Evolutionary conservation across 2,888 invertebrate genomes (phyloP).

Genomic region (Pelosia muscerda): DNA sequence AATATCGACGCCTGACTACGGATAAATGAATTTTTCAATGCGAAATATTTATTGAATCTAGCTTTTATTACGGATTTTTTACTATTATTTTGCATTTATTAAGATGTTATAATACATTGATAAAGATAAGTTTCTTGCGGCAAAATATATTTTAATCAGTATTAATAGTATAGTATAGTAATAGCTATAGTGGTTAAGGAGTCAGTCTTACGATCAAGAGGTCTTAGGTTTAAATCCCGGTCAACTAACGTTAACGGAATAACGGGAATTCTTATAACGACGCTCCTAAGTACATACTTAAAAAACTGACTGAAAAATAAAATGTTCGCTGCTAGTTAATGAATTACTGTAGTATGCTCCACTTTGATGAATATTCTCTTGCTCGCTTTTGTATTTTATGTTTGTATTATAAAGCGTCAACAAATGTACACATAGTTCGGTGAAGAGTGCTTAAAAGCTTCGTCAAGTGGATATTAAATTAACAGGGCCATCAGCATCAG

Average conservation of each 20-base stretch:
- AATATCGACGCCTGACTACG: conserved; percentile 24
- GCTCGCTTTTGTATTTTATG: neutral
- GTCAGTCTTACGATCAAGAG: too few species aligned
- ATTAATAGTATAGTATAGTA: too few species aligned
- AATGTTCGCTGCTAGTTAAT: neutral
- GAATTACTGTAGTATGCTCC: neutral
- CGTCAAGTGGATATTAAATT: neutral
- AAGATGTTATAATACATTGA: neutral
- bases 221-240: too few species aligned
- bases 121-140: neutral
- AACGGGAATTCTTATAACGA: too few species aligned
- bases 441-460: neutral
- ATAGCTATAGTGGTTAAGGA: too few species aligned
- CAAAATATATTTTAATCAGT: too few species aligned
- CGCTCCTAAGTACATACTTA: too few species aligned
- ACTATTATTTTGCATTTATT: neutral
- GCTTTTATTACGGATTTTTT: conserved; percentile 61
- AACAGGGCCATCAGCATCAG: neutral
- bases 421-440: neutral
- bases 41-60: conserved; percentile 63
- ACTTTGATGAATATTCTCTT: neutral
- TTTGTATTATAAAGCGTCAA: neutral
- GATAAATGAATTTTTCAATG: conserved; percentile 55
- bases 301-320: neutral
- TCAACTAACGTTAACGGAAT: too few species aligned